Conservation (phyloP, 2,888 invertebrate species). For the Lasioglossum vierecki region DNA sequence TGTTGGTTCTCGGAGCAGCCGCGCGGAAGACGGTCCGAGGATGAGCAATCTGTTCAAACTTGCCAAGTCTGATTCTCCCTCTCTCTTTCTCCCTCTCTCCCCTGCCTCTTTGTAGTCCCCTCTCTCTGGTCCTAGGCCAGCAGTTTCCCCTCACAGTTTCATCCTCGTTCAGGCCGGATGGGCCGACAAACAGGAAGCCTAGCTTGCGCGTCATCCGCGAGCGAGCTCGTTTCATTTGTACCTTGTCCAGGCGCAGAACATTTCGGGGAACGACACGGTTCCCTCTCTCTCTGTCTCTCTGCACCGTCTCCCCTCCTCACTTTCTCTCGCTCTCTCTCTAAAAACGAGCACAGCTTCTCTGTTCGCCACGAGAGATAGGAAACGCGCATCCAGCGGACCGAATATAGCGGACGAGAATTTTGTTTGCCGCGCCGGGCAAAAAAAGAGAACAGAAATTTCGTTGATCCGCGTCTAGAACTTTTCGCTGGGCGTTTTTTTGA, state of each 20-base stretch:
- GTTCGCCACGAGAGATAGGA: not conserved
- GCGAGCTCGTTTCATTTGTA: slow-evolving; percentile 40
- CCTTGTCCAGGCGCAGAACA: slow-evolving; percentile 24
- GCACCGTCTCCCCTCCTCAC: not conserved
- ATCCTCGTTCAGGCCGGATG: slow-evolving; percentile 8
- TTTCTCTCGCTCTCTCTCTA: not conserved
- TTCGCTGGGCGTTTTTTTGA: not conserved
- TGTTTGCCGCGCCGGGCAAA: slow-evolving; percentile 31
- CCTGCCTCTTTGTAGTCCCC: not conserved
- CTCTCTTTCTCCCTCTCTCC: not conserved
- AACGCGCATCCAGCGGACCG: not conserved
- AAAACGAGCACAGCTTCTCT: not conserved
- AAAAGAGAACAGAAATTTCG: slow-evolving; percentile 15
- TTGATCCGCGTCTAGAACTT: not conserved
- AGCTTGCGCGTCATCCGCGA: slow-evolving; percentile 16
- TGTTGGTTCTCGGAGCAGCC: slow-evolving; percentile 28
- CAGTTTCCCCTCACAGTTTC: not conserved
- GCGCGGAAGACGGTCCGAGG: slow-evolving; percentile 51
- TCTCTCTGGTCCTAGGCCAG: not conserved
- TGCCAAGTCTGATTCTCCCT: slow-evolving; percentile 23
- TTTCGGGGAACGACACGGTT: slow-evolving; percentile 26
- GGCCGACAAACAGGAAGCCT: slow-evolving; percentile 30
- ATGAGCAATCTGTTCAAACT: slow-evolving; percentile 51
- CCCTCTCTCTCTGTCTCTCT: not conserved
- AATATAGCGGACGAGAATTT: slow-evolving; percentile 5